These are phyloP conservation scores for Priocnemis perturbator DNA, from an alignment of 2,888 invertebrate genomes.

Conservation along the genomic window DNA sequence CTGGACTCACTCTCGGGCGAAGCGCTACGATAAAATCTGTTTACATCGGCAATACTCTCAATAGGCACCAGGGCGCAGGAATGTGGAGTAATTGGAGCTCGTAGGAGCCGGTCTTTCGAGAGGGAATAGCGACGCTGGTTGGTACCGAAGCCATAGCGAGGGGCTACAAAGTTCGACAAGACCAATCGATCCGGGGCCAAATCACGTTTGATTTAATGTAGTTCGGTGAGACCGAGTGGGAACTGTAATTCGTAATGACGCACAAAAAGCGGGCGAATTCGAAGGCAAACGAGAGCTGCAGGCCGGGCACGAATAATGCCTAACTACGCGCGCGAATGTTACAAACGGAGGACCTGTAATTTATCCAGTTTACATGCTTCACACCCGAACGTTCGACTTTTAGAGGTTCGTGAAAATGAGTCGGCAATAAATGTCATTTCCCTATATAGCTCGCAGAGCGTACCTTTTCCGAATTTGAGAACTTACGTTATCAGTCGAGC, in stretches of 20 bases:
- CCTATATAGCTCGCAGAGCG: no score
- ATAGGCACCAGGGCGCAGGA: background rate
- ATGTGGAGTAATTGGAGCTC: conserved; percentile 2
- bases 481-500: no score
- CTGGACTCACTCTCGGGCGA: no score
- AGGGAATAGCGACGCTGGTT: background rate
- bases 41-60: no score
- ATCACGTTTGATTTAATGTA: conserved; percentile 48
- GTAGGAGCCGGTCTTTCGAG: background rate
- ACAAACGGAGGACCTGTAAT: conserved; percentile 35
- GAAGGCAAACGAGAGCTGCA: background rate
- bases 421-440: conserved; percentile 45
- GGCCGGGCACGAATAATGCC: background rate
- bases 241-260: conserved; percentile 31
- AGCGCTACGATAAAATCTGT: no score
- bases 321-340: background rate
- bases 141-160: conserved; percentile 22
- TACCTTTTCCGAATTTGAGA: no score
- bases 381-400: conserved; percentile 29
- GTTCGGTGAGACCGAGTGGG: background rate
- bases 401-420: conserved; percentile 35
- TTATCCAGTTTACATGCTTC: conserved; percentile 36
- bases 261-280: conserved; percentile 13
- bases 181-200: conserved; percentile 49
- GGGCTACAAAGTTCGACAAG: conserved; percentile 38